Evolutionary conservation across 2,113 vertebrate genomes (phyloP).

Genomic region (Butorides virescens): DNA sequence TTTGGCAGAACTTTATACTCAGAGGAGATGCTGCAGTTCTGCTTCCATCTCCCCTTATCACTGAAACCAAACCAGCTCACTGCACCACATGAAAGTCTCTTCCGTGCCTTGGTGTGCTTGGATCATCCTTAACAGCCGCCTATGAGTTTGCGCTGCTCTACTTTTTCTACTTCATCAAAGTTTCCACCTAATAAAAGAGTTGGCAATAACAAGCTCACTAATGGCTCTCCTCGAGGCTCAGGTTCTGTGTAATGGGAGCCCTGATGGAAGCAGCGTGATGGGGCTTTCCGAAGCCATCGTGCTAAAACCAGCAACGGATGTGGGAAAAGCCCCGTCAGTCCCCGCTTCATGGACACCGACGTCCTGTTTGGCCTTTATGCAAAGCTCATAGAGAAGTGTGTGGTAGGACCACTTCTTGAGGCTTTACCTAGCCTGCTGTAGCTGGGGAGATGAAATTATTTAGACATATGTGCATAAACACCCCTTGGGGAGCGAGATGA

Average conservation of each 20-base stretch:
- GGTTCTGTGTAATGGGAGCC: neutral
- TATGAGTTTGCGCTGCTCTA: neutral
- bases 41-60: neutral
- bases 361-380: too few relatives aligned
- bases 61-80: neutral
- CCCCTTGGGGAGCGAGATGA: neutral
- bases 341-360: neutral
- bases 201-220: neutral
- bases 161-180: neutral
- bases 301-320: neutral
- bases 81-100: neutral
- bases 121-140: neutral
- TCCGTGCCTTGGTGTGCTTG: neutral
- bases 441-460: neutral
- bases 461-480: neutral
- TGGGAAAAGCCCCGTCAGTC: neutral
- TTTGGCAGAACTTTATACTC: neutral
- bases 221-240: neutral
- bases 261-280: neutral
- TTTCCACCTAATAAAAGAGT: neutral
- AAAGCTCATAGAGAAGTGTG: accelerated
- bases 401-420: too few relatives aligned
- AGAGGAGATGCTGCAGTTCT: neutral
- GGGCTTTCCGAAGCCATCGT: neutral
- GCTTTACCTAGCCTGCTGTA: neutral